Percentiles rank a stretch among this genome's conserved stretches.
Conservation (phyloP, 2,113 vertebrate species). For the Pycnonotus jocosus region DNA sequence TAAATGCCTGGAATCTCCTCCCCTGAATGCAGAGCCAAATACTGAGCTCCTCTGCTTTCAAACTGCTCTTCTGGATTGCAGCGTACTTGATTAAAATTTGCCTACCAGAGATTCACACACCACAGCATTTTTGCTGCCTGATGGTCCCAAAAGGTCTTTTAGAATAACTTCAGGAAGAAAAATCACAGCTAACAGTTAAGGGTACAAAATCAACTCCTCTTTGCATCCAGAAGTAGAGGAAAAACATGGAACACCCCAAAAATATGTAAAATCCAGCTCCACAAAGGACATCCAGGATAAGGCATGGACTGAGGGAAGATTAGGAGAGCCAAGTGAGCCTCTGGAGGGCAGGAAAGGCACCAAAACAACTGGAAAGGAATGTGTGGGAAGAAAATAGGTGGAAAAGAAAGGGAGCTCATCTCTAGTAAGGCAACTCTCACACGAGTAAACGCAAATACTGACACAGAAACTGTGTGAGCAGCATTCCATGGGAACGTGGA, state of each 20-base stretch:
- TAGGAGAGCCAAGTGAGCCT: not conserved
- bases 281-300: not conserved
- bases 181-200: not conserved
- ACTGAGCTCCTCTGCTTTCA: not conserved
- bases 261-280: not conserved
- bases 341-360: not conserved
- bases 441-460: not conserved
- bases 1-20: conserved; percentile 17
- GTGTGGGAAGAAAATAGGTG: not conserved
- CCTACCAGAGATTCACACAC: not conserved
- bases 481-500: not conserved
- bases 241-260: fast-evolving
- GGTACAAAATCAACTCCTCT: not conserved
- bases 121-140: not conserved
- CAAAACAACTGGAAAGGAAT: not conserved
- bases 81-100: conserved; percentile 31
- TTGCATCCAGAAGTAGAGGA: not conserved
- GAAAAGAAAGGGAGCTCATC: not conserved
- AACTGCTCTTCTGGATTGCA: conserved; percentile 26
- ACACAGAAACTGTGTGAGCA: not conserved
- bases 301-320: not conserved
- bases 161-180: not conserved
- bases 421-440: not conserved
- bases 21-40: not conserved
- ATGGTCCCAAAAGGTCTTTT: not conserved